phyloP scores from a whole-genome alignment of 2,113 vertebrate species.

The Laticauda colubrina region DNA sequence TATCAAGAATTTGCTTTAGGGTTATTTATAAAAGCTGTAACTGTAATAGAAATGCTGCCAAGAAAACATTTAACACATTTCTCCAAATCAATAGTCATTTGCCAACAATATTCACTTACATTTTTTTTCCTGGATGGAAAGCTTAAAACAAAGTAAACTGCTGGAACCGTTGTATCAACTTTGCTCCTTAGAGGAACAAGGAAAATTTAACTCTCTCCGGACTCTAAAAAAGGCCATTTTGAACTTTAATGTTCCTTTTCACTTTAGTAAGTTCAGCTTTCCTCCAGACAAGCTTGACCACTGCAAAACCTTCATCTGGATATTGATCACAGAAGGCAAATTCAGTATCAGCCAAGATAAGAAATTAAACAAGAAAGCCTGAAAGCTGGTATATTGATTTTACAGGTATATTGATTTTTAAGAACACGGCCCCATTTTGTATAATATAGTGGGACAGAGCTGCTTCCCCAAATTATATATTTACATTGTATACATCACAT shows the following conservation, averaged over 20 bases:
- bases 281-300: neutral
- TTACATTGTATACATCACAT: neutral
- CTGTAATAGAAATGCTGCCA: conserved; percentile 63
- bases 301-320: neutral
- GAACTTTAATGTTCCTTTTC: neutral
- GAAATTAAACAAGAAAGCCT: conserved; percentile 12
- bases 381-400: neutral
- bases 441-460: neutral
- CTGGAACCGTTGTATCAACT: conserved; percentile 45
- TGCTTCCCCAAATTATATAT: neutral
- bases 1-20: conserved; percentile 66
- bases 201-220: conserved; percentile 26
- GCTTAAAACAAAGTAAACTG: conserved; percentile 60
- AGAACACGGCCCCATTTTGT: neutral
- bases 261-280: neutral
- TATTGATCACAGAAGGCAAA: conserved; percentile 5
- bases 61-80: conserved; percentile 70
- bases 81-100: conserved; percentile 75
- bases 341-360: neutral
- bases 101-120: conserved; percentile 69
- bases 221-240: neutral
- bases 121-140: conserved; percentile 63
- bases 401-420: conserved; percentile 18
- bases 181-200: conserved; percentile 43
- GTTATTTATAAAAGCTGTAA: conserved; percentile 73